These are phyloP conservation scores for Dasypus novemcinctus DNA, from an alignment of 2,113 vertebrate species.

Conservation along the genomic window DNA sequence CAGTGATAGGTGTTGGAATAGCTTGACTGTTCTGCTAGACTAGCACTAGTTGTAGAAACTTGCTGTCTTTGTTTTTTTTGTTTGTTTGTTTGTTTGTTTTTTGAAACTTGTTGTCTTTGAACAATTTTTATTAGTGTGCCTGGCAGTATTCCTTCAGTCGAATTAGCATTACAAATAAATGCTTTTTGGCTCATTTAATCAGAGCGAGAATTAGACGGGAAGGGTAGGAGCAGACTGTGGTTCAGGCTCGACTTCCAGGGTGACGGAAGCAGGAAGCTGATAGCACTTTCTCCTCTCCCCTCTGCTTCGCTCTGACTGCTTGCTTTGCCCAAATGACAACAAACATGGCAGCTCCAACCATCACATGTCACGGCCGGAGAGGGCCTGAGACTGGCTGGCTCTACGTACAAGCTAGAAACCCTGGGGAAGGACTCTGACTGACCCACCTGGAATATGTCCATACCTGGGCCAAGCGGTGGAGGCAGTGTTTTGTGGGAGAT, in stretches of 20 bases:
- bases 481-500: rapidly evolving
- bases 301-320: background rate
- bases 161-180: background rate
- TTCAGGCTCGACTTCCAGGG: background rate
- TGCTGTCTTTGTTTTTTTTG: too few relatives aligned
- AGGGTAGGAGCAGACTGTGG: background rate
- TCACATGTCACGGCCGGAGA: background rate
- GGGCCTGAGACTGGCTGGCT: rapidly evolving
- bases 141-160: too few relatives aligned
- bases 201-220: background rate
- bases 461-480: rapidly evolving
- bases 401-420: rapidly evolving
- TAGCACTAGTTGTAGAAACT: rapidly evolving
- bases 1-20: rapidly evolving
- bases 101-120: too few relatives aligned
- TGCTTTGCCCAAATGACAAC: background rate
- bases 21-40: background rate
- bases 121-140: background rate
- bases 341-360: background rate
- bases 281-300: background rate
- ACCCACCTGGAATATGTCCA: rapidly evolving
- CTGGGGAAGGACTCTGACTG: rapidly evolving
- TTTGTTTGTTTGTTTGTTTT: too few relatives aligned
- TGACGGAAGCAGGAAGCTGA: background rate
- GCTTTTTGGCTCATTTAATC: background rate